These are phyloP conservation scores for Eristalis arbustorum DNA, from an alignment of 2,888 invertebrate species.

Conservation along the genomic window DNA sequence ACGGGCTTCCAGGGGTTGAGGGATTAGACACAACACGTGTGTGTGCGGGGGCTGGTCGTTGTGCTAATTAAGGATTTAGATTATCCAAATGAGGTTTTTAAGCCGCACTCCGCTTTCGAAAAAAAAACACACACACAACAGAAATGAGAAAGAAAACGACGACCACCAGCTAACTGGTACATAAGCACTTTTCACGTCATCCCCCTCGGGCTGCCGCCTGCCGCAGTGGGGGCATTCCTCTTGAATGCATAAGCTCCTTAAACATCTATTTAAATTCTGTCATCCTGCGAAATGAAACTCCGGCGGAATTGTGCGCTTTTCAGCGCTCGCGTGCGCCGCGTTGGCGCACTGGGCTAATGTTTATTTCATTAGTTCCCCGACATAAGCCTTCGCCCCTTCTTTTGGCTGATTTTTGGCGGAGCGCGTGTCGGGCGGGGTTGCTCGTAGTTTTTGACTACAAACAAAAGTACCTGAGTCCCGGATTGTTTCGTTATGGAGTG, in stretches of 20 bases:
- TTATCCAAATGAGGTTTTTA: slow-evolving; percentile 16
- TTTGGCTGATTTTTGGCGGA: slow-evolving; percentile 7
- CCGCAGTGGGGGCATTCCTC: neutral
- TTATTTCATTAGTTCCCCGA: slow-evolving; percentile 50
- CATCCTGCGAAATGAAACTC: slow-evolving; percentile 1
- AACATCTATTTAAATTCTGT: slow-evolving; percentile 57
- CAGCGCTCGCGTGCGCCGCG: neutral
- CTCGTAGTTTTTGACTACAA: slow-evolving; percentile 13
- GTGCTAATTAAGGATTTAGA: slow-evolving; percentile 44
- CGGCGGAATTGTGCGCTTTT: neutral
- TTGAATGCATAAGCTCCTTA: slow-evolving; percentile 40
- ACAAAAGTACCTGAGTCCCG: slow-evolving; percentile 37
- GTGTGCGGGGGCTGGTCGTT: neutral
- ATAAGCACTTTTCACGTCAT: neutral
- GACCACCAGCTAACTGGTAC: neutral
- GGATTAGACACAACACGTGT: slow-evolving; percentile 37
- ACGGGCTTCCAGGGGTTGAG: neutral
- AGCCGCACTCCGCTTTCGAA: neutral
- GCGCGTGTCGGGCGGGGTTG: slow-evolving; percentile 22
- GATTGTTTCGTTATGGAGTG: slow-evolving; percentile 21
- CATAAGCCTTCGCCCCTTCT: neutral
- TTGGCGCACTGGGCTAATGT: slow-evolving; percentile 31
- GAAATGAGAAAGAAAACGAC: neutral
- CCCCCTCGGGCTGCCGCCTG: neutral
- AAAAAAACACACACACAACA: neutral